Evolutionary conservation across 2,797 vertebrate genomes (phyloP).

Genomic region (Chromobotia macracanthus): DNA sequence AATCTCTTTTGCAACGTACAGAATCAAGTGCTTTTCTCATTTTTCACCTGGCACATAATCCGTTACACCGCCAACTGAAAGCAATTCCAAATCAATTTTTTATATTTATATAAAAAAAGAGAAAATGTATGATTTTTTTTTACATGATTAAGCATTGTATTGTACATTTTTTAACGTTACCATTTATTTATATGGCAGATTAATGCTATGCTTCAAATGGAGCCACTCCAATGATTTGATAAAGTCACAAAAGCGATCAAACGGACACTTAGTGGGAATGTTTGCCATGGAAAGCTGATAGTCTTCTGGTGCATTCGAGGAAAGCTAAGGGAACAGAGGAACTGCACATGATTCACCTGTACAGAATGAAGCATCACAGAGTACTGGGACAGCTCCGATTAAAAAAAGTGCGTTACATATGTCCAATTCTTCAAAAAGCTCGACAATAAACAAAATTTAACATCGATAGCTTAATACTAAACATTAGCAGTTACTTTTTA

Average conservation of each 20-base stretch:
- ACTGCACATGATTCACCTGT: slow-evolving; percentile 42
- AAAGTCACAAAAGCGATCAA: slow-evolving; percentile 20
- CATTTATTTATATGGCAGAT: slow-evolving; percentile 30
- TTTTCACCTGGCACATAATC: not conserved
- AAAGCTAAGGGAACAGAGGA: slow-evolving; percentile 38
- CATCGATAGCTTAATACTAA: slow-evolving; percentile 76
- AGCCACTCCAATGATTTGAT: slow-evolving; percentile 10
- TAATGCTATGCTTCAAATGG: slow-evolving; percentile 30
- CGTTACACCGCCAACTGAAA: not conserved
- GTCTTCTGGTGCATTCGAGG: slow-evolving; percentile 49
- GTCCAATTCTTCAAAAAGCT: slow-evolving; percentile 77
- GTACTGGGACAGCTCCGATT: slow-evolving; percentile 65
- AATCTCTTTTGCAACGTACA: not conserved
- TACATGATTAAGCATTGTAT: slow-evolving; percentile 34
- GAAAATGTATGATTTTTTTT: too few species aligned
- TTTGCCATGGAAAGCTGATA: slow-evolving; percentile 32
- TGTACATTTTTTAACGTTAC: not conserved
- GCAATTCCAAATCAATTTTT: too few species aligned
- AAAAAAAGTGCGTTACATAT: slow-evolving; percentile 75
- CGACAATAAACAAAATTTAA: slow-evolving; percentile 71
- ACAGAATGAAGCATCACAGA: slow-evolving; percentile 43
- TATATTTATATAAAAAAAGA: not conserved
- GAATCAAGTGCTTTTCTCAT: slow-evolving; percentile 5
- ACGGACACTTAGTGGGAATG: not conserved
- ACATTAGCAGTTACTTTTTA: slow-evolving; percentile 73